Base-by-base conservation (phyloP, 2,797 vertebrate species). In the Poeciliopsis gracilis region DNA sequence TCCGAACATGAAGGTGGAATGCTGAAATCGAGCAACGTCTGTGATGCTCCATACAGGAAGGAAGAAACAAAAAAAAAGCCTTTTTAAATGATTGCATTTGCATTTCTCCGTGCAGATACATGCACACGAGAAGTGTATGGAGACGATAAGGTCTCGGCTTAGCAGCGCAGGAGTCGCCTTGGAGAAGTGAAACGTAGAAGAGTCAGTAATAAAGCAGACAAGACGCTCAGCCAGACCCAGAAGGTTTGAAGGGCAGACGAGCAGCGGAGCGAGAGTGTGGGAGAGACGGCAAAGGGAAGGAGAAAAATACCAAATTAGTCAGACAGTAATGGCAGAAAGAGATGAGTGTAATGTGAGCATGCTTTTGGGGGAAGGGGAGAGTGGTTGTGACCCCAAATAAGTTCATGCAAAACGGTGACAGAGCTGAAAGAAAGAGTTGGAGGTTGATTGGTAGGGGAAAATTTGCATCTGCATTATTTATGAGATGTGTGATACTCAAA, bases 141-240 rank as follows among this genome's bases (percentile, higher is more conserved):
- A 94, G 95, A 95, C 95, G 95, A 96, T 96, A 95, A 95, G 95
- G 92, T 95, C 95, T 93, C 57, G 80, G 84, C 41, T 85, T 89
- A 88, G 87, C 81, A 86, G 76, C 93, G 95, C 93, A 95, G 87
- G 77, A 86, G 87, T 95, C 95, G 93, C 94, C 96, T 95, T 94
- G 73, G 93, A 95, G 91, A 97, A 97, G 97, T 96, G 97, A 97
- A 97, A 96, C 96, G 95, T 95, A 97, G 96, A 97, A 94, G 94
- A 96, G 96, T 95, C 94, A 79, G 96, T 98, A 98, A 98, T 98
- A 96, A 98, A 97, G 96, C 96, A 96, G 96, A 96, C 96, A 96
- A 97, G 96, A 96, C 95, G 93, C 95, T 95, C 89, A 92, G 93
- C 93, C 95, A 95, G 91, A 95, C 96, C 95, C 96, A 82, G 91